Conservation (phyloP, 1,140 invertebrate species). For the Brachionus koreanus region DNA sequence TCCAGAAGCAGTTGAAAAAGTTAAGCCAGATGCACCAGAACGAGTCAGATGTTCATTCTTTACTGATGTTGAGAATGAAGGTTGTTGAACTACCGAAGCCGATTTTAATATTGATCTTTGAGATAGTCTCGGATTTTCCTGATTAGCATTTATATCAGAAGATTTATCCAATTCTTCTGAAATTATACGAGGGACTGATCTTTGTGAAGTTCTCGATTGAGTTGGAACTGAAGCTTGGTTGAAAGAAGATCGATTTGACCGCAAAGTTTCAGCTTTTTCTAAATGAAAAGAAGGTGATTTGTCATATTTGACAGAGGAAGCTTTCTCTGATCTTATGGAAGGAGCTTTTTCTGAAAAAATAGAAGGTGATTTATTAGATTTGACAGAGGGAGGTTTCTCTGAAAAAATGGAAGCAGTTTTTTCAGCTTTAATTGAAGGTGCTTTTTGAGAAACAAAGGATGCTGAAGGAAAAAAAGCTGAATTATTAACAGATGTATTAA, state of each 20-base stretch:
- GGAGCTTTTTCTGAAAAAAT: not conserved
- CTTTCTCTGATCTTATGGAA: not conserved
- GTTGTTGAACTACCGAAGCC: not conserved
- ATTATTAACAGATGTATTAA: not conserved
- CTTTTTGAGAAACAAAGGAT: not conserved
- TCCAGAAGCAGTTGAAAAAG: not conserved
- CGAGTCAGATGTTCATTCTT: not conserved
- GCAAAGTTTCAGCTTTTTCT: not conserved
- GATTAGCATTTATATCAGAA: not conserved
- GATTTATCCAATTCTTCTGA: not conserved
- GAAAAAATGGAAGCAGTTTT: conserved; percentile 4
- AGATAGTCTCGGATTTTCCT: not conserved
- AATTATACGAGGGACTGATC: not conserved
- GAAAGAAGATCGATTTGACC: not conserved
- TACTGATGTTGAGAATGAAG: not conserved
- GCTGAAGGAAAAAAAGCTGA: not conserved
- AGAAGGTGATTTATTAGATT: not conserved
- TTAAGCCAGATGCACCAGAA: not conserved
- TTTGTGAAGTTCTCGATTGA: not conserved
- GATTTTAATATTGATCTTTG: conserved; percentile 3
- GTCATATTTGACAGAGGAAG: not conserved
- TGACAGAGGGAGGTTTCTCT: not conserved
- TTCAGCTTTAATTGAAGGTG: not conserved
- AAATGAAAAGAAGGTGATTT: not conserved
- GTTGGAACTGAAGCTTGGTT: not conserved